Base-by-base conservation (phyloP, 2,888 invertebrate genomes). In the Drosophila macrospina region DNA sequence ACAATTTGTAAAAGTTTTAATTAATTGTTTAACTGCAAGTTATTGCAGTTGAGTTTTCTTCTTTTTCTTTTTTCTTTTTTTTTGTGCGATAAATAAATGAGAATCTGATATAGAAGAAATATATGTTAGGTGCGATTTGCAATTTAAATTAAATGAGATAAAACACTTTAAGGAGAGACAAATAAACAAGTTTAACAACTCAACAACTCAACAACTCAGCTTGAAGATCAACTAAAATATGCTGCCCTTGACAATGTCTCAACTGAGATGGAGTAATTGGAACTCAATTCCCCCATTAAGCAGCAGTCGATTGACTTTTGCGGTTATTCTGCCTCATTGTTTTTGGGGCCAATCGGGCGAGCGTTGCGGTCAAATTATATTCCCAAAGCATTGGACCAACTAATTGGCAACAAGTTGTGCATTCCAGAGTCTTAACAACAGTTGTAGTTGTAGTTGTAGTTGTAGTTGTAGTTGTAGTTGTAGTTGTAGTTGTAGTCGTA, bases 381-480 rank as follows among this genome's bases (percentile, higher is more conserved):
- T 30, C 51, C 44, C 34, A 24, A 48, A 62, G 30, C 55, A 45
- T 24, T 66, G 6, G 48, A 37, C 61, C 54, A 56, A 28, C 68
- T 60, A 73, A 54, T 64, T 69, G 73, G 67, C 71, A 73, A 65
- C 74, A 69, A 74, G 61, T 74, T 52, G 42, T 42, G 47, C 69
- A 44, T 59, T 34, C 48, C 50, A 47, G 26, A 42, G 34, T 47
- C 70, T 50, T 52, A 26, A 57, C 52, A 13, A 24, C 28, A 34
- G 15, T 16, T 16, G 15, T 10, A 2, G 15, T 28, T 28, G 8
- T 15, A 26, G 37, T 13, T 37, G 16, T 36, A 6, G 48, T 13
- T 20, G 11, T 41, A 41, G 41, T 15, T 45, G 30, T 30, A 5
- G 45, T 10, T 24, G 42, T 44, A 6, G 47, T 6, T 36, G 10